Conservation (phyloP, 2,888 invertebrate genomes). For the Drosophila longiperda region DNA sequence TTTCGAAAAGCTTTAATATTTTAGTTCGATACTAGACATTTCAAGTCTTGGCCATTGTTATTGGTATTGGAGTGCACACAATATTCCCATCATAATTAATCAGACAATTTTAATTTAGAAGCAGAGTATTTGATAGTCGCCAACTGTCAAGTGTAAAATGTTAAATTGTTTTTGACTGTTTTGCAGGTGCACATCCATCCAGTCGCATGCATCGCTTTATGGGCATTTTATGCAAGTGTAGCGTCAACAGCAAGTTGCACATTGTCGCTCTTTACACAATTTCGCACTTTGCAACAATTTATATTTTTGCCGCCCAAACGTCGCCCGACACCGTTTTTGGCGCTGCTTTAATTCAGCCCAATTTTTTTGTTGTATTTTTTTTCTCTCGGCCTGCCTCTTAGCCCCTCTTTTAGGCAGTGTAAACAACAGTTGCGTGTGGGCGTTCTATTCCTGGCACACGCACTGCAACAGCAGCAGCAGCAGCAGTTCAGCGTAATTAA, state of each 20-base stretch:
- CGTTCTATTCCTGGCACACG: slow-evolving; percentile 80
- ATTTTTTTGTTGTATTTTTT: background rate
- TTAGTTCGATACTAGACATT: background rate
- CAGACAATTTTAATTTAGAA: background rate
- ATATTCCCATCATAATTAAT: background rate
- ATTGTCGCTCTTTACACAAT: slow-evolving; percentile 73
- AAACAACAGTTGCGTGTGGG: slow-evolving; percentile 74
- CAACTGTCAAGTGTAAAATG: background rate
- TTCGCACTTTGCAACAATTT: slow-evolving; percentile 65
- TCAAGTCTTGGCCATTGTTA: background rate
- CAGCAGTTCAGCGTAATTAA: slow-evolving; percentile 66
- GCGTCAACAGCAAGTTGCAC: slow-evolving; percentile 62
- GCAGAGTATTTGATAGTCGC: background rate
- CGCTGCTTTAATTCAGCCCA: slow-evolving; percentile 35
- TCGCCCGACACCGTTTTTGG: slow-evolving; percentile 67
- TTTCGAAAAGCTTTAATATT: background rate
- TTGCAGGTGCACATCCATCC: background rate
- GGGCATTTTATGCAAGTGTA: slow-evolving; percentile 9
- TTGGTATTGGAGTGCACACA: too few species aligned
- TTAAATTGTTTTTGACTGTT: background rate
- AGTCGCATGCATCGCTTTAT: slow-evolving; percentile 6
- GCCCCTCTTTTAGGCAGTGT: slow-evolving; percentile 17
- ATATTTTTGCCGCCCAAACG: slow-evolving; percentile 64
- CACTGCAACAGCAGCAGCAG: slow-evolving; percentile 37
- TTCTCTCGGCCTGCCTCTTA: slow-evolving; percentile 1